Evolutionary conservation across 35 echinoderm and acorn worm species (phyloP), one percentile per base, ranked within the genome.

Genomic region (Hemicentrotus pulcherrimus): DNA sequence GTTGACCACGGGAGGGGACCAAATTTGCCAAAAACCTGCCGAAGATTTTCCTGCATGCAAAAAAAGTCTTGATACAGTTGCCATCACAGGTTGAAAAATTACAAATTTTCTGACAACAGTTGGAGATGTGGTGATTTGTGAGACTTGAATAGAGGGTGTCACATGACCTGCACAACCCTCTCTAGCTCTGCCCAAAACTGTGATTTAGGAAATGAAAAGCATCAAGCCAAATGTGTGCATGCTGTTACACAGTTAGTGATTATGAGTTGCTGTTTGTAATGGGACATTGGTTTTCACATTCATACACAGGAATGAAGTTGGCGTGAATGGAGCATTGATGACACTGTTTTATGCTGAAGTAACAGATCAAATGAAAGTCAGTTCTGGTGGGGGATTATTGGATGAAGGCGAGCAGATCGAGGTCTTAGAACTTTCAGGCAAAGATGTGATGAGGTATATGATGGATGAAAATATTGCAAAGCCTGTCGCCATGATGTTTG

Each of bases 271-370:
- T 78, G 6, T 28, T 78, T 90, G n/a, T n/a, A 41, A 47, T 90
- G 88, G 46, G 32, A 32, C 9, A 35, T 41, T 90, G 32, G 14
- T 90, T 41, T 90, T 41, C 88, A 90, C 88, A 90, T 90, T 46
- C 33, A 33, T 45, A 5, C 24, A 30, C 94, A 98, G 97, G 91
- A 48, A 58, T 94, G 96, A 96, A 48, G 96, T 96, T 94, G 96
- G 97, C 50, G 92, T 94, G 19, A 94, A 91, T 90, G 97, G 97
- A 32, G 94, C 94, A 71, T n/a, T 14, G 6, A 95, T 96, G 90
- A 98, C 94, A 85, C 85, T 95, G 0, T 98, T 98, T 94, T 98
- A 98, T 96, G 96, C 93, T 45, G 97, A 98, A 86, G 96, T 98
- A 12, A 98, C 91, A 85, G 97, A 98, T 60, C 78, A 91, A 9